Base-by-base conservation (phyloP, 1,140 invertebrate genomes). In the Papilio xuthus region DNA sequence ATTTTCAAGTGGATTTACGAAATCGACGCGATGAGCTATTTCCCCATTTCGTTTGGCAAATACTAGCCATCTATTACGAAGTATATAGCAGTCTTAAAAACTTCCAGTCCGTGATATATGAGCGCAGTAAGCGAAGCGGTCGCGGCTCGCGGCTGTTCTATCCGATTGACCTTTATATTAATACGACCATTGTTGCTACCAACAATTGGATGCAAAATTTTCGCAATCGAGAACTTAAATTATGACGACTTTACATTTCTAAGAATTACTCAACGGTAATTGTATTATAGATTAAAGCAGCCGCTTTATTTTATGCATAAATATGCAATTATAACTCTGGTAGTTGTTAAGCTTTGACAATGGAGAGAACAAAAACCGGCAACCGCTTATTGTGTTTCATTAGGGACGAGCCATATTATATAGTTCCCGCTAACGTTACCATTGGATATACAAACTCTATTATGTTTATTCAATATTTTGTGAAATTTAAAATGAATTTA, bases 221-320 rank as follows among this genome's bases (percentile, higher is more conserved):
- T 90, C 89, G 89, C 86, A 90, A 90, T 84, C 70, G 72, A 79
- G 53, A 77, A 82, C 80, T 79, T 71, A 83, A 83, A 77, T 81
- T 84, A 85, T 82, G 78, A 86, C 85, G 84, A 84, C 82, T 78
- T 83, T 83, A 86, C 84, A 86, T 84, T 82, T 85, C 83, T 85
- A 85, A 84, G 86, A 88, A 86, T 92, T 92, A 89, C 90, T 86
- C 89, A 91, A 93, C 85, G 85, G 82, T 90, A 88, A 93, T 89
- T 91, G 90, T 91, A 89, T 90, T 89, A 93, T 78, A 67, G 28
- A 53, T 67, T 76, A 83, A 83, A 88, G 84, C 84, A 80, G 82
- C 81, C 80, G 84, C 82, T 89, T 89, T 90, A 89, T 89, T 88
- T 92, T 89, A 90, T 87, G 86, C 87, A 85, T 88, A 88, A 90